These are phyloP conservation scores for Leptogaster cylindrica DNA, from an alignment of 2,888 invertebrate genomes.

Conservation along the genomic window DNA sequence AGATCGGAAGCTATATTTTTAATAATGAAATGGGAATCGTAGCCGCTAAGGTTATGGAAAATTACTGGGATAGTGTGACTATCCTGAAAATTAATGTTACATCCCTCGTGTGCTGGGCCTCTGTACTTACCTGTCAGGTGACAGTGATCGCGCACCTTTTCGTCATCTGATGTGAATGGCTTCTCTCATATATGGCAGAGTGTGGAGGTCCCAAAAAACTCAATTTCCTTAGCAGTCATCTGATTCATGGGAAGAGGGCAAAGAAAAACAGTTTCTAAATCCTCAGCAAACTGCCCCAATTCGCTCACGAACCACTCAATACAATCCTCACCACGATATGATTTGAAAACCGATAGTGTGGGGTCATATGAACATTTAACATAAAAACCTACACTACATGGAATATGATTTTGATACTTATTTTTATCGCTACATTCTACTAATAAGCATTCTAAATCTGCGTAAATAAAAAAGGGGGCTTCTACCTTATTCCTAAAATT, in stretches of 20 bases:
- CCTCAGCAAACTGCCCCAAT: slow-evolving; percentile 6
- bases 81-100: slow-evolving; percentile 25
- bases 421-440: slow-evolving; percentile 4
- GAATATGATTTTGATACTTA: slow-evolving; percentile 20
- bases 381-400: slow-evolving; percentile 19
- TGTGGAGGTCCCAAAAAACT: background rate
- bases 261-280: slow-evolving; percentile 16
- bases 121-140: slow-evolving; percentile 7
- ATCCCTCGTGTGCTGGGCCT: slow-evolving; percentile 11
- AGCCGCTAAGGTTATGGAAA: slow-evolving; percentile 15
- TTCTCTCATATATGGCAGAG: slow-evolving; percentile 10
- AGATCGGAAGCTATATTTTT: slow-evolving; percentile 2
- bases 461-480: slow-evolving; percentile 24
- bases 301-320: slow-evolving; percentile 9
- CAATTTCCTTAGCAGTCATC: background rate
- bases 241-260: background rate
- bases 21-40: slow-evolving; percentile 26
- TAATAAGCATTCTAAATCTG: slow-evolving; percentile 17
- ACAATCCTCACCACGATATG: background rate
- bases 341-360: slow-evolving; percentile 6
- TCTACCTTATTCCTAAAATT: slow-evolving; percentile 19
- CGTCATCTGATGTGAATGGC: slow-evolving; percentile 1
- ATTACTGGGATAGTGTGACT: background rate
- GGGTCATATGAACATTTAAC: slow-evolving; percentile 27
- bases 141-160: slow-evolving; percentile 21